These are phyloP conservation scores for Limenitis arthemis DNA, from an alignment of 2,888 invertebrate species.

Conservation along the genomic window DNA sequence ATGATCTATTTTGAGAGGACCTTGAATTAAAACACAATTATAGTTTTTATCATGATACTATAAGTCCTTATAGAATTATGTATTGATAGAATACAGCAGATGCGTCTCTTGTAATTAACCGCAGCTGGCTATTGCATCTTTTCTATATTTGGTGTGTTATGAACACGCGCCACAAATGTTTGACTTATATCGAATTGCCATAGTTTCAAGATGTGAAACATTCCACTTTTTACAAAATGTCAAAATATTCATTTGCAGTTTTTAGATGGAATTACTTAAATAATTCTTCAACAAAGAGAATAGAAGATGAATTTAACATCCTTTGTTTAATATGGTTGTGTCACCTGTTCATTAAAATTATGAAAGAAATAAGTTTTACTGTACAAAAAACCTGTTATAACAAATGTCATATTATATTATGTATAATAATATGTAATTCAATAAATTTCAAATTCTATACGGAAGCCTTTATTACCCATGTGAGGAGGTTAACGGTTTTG, in stretches of 20 bases:
- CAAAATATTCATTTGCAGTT: neutral
- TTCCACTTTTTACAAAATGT: neutral
- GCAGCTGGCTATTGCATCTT: constrained; percentile 15
- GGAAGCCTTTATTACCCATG: constrained; percentile 35
- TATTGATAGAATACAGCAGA: constrained; percentile 9
- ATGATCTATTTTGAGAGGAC: neutral
- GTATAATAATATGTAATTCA: neutral
- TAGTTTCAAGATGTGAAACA: constrained; percentile 8
- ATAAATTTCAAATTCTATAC: constrained; percentile 20
- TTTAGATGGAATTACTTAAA: neutral
- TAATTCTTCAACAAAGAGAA: neutral
- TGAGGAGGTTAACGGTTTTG: constrained; percentile 40
- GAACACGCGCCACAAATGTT: constrained; percentile 1
- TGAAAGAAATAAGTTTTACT: neutral
- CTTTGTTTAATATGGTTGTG: neutral
- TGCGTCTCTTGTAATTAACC: constrained; percentile 11
- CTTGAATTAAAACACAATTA: neutral
- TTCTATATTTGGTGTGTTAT: constrained; percentile 11
- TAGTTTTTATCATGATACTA: too few species aligned
- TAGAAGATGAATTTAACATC: neutral
- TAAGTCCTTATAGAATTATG: constrained; percentile 3
- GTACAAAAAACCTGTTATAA: neutral
- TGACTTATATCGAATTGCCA: constrained; percentile 9
- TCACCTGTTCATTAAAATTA: neutral
- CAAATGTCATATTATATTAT: neutral